Conservation (phyloP, 1,140 invertebrate genomes). For the Rhyacophila brunnea region DNA sequence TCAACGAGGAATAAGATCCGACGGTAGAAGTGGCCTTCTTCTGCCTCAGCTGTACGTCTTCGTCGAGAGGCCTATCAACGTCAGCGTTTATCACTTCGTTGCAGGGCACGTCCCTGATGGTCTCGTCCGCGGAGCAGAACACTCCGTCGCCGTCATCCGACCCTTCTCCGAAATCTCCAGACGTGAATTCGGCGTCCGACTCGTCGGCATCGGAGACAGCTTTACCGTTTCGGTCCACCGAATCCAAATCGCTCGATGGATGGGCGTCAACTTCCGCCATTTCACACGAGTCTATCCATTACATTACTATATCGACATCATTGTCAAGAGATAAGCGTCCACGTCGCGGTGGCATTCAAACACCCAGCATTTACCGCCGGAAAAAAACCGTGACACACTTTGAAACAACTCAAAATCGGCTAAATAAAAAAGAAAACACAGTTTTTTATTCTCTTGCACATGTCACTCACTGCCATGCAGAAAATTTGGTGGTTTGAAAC, state of each 20-base stretch:
- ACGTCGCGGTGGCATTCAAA: conserved; percentile 1
- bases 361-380: too few relatives aligned
- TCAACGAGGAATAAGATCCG: conserved; percentile 8
- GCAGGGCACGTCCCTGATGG: conserved; percentile 36
- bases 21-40: conserved; percentile 8
- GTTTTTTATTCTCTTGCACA: too few relatives aligned
- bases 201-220: too few relatives aligned
- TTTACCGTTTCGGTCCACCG: conserved; percentile 42
- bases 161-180: conserved; percentile 46
- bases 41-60: conserved; percentile 4
- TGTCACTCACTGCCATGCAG: too few relatives aligned
- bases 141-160: conserved; percentile 43
- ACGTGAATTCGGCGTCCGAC: conserved; percentile 49
- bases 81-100: conserved; percentile 45
- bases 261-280: too few relatives aligned
- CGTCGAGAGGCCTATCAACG: conserved; percentile 3
- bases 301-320: too few relatives aligned
- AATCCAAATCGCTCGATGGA: neutral
- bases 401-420: too few relatives aligned
- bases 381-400: too few relatives aligned
- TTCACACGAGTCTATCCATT: too few relatives aligned
- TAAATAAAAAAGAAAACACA: too few relatives aligned
- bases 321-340: neutral
- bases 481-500: too few relatives aligned
- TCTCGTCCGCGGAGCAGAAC: conserved; percentile 27